phyloP scores from a whole-genome alignment of 2,113 vertebrate species.

The Illadopsis cleaveri region DNA sequence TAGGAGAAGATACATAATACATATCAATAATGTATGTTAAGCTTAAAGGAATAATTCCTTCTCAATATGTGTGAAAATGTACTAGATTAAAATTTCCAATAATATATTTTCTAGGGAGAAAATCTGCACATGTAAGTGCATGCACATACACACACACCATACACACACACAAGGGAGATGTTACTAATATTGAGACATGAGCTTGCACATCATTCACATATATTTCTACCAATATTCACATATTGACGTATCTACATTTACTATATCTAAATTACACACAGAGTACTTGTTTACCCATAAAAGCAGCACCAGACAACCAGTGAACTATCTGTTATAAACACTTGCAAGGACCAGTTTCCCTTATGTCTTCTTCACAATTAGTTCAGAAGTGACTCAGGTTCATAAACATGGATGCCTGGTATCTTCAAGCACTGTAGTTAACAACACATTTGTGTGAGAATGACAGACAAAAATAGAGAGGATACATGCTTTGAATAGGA shows the following conservation, averaged over 20 bases:
- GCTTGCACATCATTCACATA: neutral
- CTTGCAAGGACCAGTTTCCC: neutral
- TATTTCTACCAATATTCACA: neutral
- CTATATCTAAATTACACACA: neutral
- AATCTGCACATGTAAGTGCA: accelerated
- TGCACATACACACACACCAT: too few species aligned
- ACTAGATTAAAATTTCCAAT: neutral
- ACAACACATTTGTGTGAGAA: neutral
- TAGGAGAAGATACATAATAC: neutral
- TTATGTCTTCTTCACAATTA: neutral
- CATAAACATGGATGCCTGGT: neutral
- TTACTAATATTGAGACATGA: neutral
- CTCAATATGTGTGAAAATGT: neutral
- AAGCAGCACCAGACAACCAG: neutral
- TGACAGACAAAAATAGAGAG: neutral
- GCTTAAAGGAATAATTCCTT: neutral
- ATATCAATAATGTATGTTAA: neutral
- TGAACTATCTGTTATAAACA: neutral
- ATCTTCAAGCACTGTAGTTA: neutral
- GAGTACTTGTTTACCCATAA: neutral
- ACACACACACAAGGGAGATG: neutral
- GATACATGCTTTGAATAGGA: neutral
- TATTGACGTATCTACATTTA: neutral
- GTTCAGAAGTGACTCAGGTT: neutral
- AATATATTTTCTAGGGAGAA: neutral